Conservation (phyloP, 2,797 vertebrate species). For the Otolemur crassicaudatus region DNA sequence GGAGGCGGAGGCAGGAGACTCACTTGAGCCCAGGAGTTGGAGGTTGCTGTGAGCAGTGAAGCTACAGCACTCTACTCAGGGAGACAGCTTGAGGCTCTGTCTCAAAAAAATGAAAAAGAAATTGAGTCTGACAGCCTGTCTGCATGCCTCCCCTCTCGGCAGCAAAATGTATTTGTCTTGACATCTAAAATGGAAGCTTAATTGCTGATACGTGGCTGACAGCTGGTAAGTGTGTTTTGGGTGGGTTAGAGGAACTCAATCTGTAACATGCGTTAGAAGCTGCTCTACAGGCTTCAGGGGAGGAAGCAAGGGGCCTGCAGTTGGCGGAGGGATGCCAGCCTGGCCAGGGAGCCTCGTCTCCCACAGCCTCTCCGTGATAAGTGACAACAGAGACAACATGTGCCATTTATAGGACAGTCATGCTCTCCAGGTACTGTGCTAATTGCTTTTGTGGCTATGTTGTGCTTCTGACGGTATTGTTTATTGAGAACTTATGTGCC, state of each 20-base stretch:
- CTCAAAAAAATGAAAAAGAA: too few species aligned
- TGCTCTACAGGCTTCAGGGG: neutral
- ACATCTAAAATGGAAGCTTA: constrained; percentile 65
- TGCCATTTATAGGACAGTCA: neutral
- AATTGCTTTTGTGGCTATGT: neutral
- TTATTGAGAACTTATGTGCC: neutral
- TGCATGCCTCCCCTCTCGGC: constrained; percentile 34
- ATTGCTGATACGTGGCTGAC: constrained; percentile 69
- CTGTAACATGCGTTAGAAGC: neutral
- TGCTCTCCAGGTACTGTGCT: fast-evolving
- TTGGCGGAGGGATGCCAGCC: neutral
- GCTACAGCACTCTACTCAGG: too few species aligned
- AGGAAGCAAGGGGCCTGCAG: neutral
- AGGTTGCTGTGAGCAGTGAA: too few species aligned
- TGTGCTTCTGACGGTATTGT: neutral
- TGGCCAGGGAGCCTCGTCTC: fast-evolving
- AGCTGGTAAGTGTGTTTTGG: neutral
- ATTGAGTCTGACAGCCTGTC: constrained; percentile 40
- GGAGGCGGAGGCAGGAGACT: too few species aligned
- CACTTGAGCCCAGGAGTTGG: too few species aligned
- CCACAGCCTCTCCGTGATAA: neutral
- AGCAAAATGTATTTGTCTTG: constrained; percentile 65
- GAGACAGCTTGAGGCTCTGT: too few species aligned
- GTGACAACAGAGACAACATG: neutral
- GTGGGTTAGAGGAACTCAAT: neutral